phyloP scores from a whole-genome alignment of 1,140 invertebrate species.

The Acromyrmex heyeri region DNA sequence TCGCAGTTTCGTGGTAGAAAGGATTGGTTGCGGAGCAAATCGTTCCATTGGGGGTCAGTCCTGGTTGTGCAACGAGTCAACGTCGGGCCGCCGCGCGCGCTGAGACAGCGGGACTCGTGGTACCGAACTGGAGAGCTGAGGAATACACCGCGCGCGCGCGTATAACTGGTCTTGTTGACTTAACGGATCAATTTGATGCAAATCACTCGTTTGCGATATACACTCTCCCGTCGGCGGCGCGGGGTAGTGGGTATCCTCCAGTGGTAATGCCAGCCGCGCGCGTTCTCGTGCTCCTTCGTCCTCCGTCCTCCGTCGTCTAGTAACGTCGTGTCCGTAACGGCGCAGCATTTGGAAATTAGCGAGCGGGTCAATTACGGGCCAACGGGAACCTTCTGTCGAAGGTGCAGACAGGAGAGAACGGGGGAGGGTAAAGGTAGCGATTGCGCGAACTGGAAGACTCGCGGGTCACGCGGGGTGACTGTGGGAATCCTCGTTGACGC shows the following conservation, averaged over 20 bases:
- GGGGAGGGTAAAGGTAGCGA: slow-evolving; percentile 2
- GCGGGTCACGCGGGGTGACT: slow-evolving; percentile 66
- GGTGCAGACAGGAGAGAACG: not conserved
- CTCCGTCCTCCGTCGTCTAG: slow-evolving; percentile 14
- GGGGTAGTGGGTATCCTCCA: slow-evolving; percentile 31
- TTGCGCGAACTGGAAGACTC: slow-evolving; percentile 65
- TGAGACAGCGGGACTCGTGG: slow-evolving; percentile 72
- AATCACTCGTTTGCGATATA: slow-evolving; percentile 85
- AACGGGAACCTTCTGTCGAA: not conserved
- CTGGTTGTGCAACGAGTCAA: slow-evolving; percentile 79
- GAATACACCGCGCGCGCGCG: slow-evolving; percentile 64
- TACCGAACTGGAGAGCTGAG: slow-evolving; percentile 52
- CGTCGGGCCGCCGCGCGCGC: slow-evolving; percentile 67
- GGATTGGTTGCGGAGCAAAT: slow-evolving; percentile 81
- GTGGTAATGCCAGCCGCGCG: slow-evolving; percentile 60
- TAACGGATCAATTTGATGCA: slow-evolving; percentile 86
- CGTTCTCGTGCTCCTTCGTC: slow-evolving; percentile 47
- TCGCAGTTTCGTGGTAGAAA: slow-evolving; percentile 84
- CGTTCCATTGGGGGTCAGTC: slow-evolving; percentile 77
- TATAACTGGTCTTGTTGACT: slow-evolving; percentile 82
- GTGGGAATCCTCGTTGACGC: slow-evolving; percentile 71
- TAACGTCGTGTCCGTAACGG: slow-evolving; percentile 33
- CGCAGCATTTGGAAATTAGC: slow-evolving; percentile 74
- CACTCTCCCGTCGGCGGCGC: slow-evolving; percentile 46
- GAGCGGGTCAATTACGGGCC: slow-evolving; percentile 71